Evolutionary conservation across 2,113 vertebrate species (phyloP), one percentile per base, ranked within the genome.

Genomic region (Crotophaga sulcirostris): DNA sequence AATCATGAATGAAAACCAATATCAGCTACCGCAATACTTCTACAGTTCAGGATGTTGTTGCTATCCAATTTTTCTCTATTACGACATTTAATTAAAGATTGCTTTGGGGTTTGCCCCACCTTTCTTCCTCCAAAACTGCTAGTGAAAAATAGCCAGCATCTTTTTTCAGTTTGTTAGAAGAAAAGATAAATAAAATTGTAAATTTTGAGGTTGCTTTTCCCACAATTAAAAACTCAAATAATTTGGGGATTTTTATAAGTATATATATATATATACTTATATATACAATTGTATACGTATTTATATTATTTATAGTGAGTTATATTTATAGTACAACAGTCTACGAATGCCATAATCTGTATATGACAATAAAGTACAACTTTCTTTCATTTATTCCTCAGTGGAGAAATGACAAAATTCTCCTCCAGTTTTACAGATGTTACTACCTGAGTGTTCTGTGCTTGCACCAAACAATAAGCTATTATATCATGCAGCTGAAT

Each of bases 241-340:
- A 60, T 74, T 68, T 47, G 1, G 7, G 7, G 9, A 0, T 0
- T 88, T n/a, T n/a, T n/a, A n/a, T n/a, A n/a, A n/a, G n/a, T n/a
- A n/a, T n/a, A n/a, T n/a, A n/a, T n/a, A n/a, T n/a, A n/a, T n/a
- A n/a, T n/a, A n/a, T n/a, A n/a, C n/a, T n/a, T n/a, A n/a, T n/a
- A n/a, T n/a, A n/a, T n/a, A n/a, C n/a, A n/a, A n/a, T n/a, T n/a
- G n/a, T n/a, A n/a, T n/a, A n/a, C n/a, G n/a, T n/a, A n/a, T 55
- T 42, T 55, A 24, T 21, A 68, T 21, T 56, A 72, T 34, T 68
- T 75, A 38, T 13, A 63, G 23, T 2, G 44, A 8, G 3, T n/a
- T 90, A 11, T 60, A 76, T 36, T 89, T 81, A 10, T 44, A 91
- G 34, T 49, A 36, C 51, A 84, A 58, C 7, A 40, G 36, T 16